phyloP scores from a whole-genome alignment of 2,888 invertebrate species.

The Halictus quadricinctus region DNA sequence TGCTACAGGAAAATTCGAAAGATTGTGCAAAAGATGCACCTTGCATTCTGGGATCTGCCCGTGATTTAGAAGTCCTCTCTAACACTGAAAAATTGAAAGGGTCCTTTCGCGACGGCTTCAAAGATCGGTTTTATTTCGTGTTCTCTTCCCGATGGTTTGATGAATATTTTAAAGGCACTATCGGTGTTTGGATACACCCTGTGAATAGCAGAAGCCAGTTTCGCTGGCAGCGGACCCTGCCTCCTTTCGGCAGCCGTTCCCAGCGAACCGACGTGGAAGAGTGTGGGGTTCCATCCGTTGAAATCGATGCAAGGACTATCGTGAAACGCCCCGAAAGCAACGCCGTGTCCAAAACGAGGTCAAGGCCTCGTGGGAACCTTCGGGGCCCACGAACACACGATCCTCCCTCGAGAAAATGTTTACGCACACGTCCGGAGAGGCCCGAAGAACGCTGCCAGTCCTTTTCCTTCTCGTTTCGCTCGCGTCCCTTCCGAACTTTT shows the following conservation, averaged over 20 bases:
- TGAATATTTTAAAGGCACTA: background rate
- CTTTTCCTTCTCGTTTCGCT: background rate
- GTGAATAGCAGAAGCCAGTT: background rate
- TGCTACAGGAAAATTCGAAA: background rate
- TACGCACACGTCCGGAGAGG: slow-evolving; percentile 29
- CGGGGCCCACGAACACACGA: slow-evolving; percentile 27
- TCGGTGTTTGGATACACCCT: background rate
- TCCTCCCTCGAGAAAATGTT: slow-evolving; percentile 46
- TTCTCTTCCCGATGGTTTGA: background rate
- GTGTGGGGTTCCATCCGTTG: slow-evolving; percentile 54
- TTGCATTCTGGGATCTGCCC: background rate
- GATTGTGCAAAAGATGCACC: background rate
- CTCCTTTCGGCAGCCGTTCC: slow-evolving; percentile 35
- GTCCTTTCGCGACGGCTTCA: background rate
- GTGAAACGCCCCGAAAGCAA: slow-evolving; percentile 51
- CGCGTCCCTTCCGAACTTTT: background rate
- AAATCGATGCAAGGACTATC: slow-evolving; percentile 68
- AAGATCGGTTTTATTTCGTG: background rate
- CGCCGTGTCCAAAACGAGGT: slow-evolving; percentile 55
- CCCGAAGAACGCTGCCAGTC: background rate
- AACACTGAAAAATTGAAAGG: background rate
- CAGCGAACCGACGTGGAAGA: slow-evolving; percentile 15
- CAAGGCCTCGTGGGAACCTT: slow-evolving; percentile 64
- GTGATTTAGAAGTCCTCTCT: background rate
- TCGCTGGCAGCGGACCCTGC: slow-evolving; percentile 9